Evolutionary conservation across 2,797 vertebrate genomes (phyloP), one percentile per base, ranked within the genome.

Genomic region (Amniataba percoides): DNA sequence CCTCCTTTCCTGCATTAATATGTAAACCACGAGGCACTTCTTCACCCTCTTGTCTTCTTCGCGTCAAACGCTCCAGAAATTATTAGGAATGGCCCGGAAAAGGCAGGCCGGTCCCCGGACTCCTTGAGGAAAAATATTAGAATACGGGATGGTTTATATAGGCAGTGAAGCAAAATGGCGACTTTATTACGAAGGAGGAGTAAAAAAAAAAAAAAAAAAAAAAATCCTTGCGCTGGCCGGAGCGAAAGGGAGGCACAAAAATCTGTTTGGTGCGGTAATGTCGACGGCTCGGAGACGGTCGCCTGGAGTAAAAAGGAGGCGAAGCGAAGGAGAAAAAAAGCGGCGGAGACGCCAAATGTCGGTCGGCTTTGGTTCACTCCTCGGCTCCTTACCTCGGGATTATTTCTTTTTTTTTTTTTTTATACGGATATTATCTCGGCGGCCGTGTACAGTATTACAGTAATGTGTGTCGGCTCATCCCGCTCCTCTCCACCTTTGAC

Each of bases 121-220:
- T 91, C 89, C 90, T 91, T 81, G 82, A 87, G 83, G 83, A 83
- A 92, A 91, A 94, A 94, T 89, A 93, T 89, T 87, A 93, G 90
- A 93, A 92, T 90, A 94, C 92, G 92, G 93, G 89, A 91, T 91
- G 94, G 92, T 95, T 95, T 95, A 94, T 92, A 95, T 90, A 95
- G 94, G 94, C 96, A 95, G 93, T 95, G 95, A 96, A 96, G 97
- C 97, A 98, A 98, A 97, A 98, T 97, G 97, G 97, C 97, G 97
- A 97, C 97, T 97, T 97, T 97, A 96, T 95, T 95, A 94, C 94
- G 96, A 95, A 96, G 95, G 95, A 96, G 94, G 95, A 95, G 95
- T 92, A 92, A 90, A 92, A 90, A 88, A 91, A 91, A 81, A 83
- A 27, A 27, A 27, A 92, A 90, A 92, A 90, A 88, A 86, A 87